These are phyloP conservation scores for Allacma fusca DNA, from an alignment of 2,888 invertebrate species.

Conservation along the genomic window DNA sequence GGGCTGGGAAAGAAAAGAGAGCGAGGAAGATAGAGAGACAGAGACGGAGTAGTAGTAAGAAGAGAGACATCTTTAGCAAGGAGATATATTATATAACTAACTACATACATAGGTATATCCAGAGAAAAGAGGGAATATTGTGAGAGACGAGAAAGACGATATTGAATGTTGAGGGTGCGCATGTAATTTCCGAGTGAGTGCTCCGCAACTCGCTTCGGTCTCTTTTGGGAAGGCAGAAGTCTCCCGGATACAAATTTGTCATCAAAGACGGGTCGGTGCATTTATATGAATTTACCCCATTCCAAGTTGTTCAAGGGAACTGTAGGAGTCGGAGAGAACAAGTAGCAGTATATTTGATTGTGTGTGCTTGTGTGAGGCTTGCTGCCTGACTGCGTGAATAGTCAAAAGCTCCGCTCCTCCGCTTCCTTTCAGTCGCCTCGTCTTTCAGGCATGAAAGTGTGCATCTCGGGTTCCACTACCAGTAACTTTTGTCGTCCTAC, in stretches of 20 bases:
- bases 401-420: conserved; percentile 9
- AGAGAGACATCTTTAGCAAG: too few relatives aligned
- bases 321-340: conserved; percentile 27
- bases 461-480: too few relatives aligned
- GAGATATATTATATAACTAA: too few relatives aligned
- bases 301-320: background rate
- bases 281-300: conserved; percentile 53
- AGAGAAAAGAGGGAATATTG: conserved; percentile 7
- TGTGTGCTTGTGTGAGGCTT: conserved; percentile 27
- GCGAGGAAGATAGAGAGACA: background rate
- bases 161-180: conserved; percentile 57
- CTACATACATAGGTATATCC: too few relatives aligned
- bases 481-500: background rate
- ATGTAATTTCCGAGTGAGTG: conserved; percentile 61
- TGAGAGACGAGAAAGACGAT: conserved; percentile 45
- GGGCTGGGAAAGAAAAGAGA: background rate
- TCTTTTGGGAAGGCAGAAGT: conserved; percentile 52
- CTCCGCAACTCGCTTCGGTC: conserved; percentile 57
- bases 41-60: too few relatives aligned
- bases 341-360: conserved; percentile 35
- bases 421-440: background rate
- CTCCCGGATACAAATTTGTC: conserved; percentile 60
- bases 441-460: background rate
- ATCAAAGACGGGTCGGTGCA: conserved; percentile 57
- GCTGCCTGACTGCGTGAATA: conserved; percentile 23